Evolutionary conservation across 2,113 vertebrate genomes (phyloP).

Genomic region (Ammodytes marinus): DNA sequence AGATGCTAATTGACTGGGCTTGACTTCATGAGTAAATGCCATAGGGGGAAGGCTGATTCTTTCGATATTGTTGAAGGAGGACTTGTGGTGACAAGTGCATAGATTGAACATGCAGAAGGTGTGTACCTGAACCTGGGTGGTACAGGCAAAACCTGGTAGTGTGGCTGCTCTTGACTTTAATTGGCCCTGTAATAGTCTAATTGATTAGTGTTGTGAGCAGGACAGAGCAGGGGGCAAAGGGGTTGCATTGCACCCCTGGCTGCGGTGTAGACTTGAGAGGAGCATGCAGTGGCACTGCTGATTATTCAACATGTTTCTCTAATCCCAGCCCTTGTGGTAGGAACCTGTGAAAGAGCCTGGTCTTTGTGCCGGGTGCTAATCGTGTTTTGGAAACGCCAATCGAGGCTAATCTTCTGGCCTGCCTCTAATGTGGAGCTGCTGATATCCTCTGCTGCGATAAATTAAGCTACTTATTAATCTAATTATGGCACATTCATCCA

Average conservation of each 20-base stretch:
- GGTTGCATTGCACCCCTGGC: slow-evolving; percentile 66
- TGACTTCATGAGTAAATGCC: slow-evolving; percentile 46
- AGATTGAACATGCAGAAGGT: slow-evolving; percentile 23
- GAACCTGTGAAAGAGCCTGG: slow-evolving; percentile 87
- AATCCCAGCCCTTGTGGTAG: slow-evolving; percentile 88
- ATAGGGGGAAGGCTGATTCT: not conserved
- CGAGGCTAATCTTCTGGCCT: slow-evolving; percentile 92
- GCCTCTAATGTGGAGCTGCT: slow-evolving; percentile 96
- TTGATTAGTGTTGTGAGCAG: slow-evolving; percentile 74
- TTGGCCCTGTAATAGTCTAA: slow-evolving; percentile 64
- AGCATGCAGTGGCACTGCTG: slow-evolving; percentile 78
- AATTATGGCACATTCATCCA: slow-evolving; percentile 98
- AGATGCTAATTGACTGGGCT: slow-evolving; percentile 52
- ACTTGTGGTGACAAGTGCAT: slow-evolving; percentile 8
- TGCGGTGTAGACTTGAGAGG: slow-evolving; percentile 67
- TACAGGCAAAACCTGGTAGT: slow-evolving; percentile 39
- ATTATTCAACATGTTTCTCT: slow-evolving; percentile 87
- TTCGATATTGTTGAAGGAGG: not conserved
- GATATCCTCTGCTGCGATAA: slow-evolving; percentile 99
- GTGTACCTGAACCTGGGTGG: slow-evolving; percentile 49
- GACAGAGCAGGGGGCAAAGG: slow-evolving; percentile 51
- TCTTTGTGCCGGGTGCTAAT: slow-evolving; percentile 96
- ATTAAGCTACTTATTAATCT: slow-evolving; percentile 99
- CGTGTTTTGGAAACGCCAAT: slow-evolving; percentile 95
- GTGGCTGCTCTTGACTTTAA: slow-evolving; percentile 66